Conservation (phyloP, 2,888 invertebrate species). For the Brenthis daphne region DNA sequence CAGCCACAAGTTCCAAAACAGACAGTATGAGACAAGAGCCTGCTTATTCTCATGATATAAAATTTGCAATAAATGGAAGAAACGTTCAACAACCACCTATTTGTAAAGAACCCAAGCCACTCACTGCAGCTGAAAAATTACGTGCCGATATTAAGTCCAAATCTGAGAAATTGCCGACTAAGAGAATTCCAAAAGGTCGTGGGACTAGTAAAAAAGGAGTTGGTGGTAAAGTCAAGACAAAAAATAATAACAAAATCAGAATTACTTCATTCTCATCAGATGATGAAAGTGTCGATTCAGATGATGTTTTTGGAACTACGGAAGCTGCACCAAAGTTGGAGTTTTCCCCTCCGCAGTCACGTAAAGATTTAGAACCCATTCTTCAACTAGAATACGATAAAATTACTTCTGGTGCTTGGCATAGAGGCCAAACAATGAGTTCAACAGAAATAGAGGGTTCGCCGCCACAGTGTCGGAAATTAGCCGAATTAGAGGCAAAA, state of each 20-base stretch:
- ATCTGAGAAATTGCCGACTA: slow-evolving; percentile 84
- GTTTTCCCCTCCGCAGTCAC: slow-evolving; percentile 88
- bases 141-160: slow-evolving; percentile 79
- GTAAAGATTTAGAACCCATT: slow-evolving; percentile 89
- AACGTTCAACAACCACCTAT: slow-evolving; percentile 69
- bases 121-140: slow-evolving; percentile 75
- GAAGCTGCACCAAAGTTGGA: slow-evolving; percentile 88
- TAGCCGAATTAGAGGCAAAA: slow-evolving; percentile 85
- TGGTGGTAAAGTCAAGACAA: slow-evolving; percentile 82
- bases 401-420: slow-evolving; percentile 85
- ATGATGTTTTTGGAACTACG: slow-evolving; percentile 89
- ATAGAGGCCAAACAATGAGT: slow-evolving; percentile 88
- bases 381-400: slow-evolving; percentile 87
- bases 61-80: slow-evolving; percentile 76
- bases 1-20: slow-evolving; percentile 88
- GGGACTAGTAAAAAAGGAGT: slow-evolving; percentile 82
- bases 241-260: slow-evolving; percentile 86
- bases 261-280: slow-evolving; percentile 90
- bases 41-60: slow-evolving; percentile 79
- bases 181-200: slow-evolving; percentile 84
- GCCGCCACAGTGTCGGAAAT: slow-evolving; percentile 86
- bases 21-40: slow-evolving; percentile 85
- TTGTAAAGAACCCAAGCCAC: slow-evolving; percentile 68
- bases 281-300: slow-evolving; percentile 89
- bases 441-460: slow-evolving; percentile 90